Base-by-base conservation (phyloP, 2,888 invertebrate species). In the Camptogramma bilineatum region DNA sequence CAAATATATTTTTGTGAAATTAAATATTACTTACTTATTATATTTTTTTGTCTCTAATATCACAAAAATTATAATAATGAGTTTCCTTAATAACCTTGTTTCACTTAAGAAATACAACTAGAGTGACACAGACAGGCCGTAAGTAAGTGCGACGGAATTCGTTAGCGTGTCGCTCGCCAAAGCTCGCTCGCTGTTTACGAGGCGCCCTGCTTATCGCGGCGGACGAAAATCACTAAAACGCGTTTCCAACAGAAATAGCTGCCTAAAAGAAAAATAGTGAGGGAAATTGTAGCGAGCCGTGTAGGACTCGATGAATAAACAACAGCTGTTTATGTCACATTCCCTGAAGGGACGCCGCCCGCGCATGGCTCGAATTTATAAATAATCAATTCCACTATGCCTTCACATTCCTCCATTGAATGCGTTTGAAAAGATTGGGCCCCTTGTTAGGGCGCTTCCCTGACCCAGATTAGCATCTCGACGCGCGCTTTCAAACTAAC, bases 261-360 rank as follows among this genome's bases (percentile, higher is more conserved):
- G 69, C 62, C 74, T 72, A 73, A 80, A 77, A 77, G 72, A 76
- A 75, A 78, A 77, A 66, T 62, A 70, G 74, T 65, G 42, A 66
- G 69, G 72, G 73, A 78, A 74, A 80, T 75, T 77, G 80, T 76
- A 73, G 76, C 76, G 74, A 78, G 39, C 48, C 16, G 48, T 24
- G 16, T 39, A 31, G 73, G 79, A 76, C 73, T 69, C 81, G 79
- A 84, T 88, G 86, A 88, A 90, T 88, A 88, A 88, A 88, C 86
- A 88, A 82, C 86, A 85, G 83, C 78, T 87, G 87, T 84, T 85
- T 81, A 77, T 81, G 81, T 79, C 78, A 77, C 76, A 74, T 73
- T 71, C 71, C 75, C 66, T 31, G 62, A 70, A 66, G 74, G 79
- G 81, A 73, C 73, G 63, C 61, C 73, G 63, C 61, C 63, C 66